Evolutionary conservation across 2,797 vertebrate species (phyloP), one percentile per base, ranked within the genome.

Genomic region (Falco biarmicus): DNA sequence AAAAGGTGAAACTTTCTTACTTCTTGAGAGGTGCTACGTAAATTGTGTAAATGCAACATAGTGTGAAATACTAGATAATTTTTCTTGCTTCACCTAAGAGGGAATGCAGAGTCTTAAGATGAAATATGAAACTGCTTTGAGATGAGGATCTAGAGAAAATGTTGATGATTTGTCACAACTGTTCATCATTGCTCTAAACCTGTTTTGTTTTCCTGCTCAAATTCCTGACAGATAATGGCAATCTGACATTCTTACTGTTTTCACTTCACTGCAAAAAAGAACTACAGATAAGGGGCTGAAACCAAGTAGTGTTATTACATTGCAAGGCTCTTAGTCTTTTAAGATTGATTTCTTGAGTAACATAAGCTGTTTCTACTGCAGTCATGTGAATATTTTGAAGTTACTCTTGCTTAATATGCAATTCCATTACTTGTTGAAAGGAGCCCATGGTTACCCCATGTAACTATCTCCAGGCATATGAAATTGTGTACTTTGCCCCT

Each of bases 111-210:
- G 64, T 96, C 75, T 91, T 53, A 92, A 95, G 88, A 96, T 90
- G 89, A 97, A 97, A 96, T 96, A 92, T 80, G 95, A 96, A 96
- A 95, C 87, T 95, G 82, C 90, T 94, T 95, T 94, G 91, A 96
- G 93, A 95, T 92, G 75, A 89, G 74, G 84, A 92, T 96, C 80
- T 89, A 79, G 73, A 94, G 94, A 92, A 90, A 96, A 92, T 88
- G 91, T 77, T 96, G 94, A 96, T 93, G 92, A 96, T 94, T 77
- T 95, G 85, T 96, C 90, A 96, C 95, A 95, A 84, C 73, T 96
- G 76, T 86, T 90, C 93, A 74, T 96, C 91, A 94, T 83, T 96
- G 73, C 26, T 79, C 96, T 97, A 94, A 96, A 96, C 78, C 95
- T 95, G 85, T 96, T 93, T 96, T 94, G 83, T 95, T 97, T 98